phyloP scores from a whole-genome alignment of 2,888 invertebrate genomes.

The Encarsia formosa region DNA sequence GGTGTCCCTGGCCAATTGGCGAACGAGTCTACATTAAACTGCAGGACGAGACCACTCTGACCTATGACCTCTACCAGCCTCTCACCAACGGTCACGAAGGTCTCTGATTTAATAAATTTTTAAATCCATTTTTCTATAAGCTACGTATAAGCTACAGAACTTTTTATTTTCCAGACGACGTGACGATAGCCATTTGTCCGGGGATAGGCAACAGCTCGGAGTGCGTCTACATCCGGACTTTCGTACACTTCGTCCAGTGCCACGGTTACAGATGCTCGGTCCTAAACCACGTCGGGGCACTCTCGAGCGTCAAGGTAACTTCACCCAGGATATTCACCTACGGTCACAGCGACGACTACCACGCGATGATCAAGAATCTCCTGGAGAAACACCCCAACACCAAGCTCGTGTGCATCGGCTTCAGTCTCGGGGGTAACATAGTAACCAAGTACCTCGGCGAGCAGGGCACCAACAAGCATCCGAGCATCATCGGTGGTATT shows the following conservation, averaged over 20 bases:
- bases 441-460: conserved; percentile 92
- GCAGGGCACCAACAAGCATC: conserved; percentile 58
- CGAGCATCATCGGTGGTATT: conserved; percentile 79
- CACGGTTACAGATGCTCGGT: conserved; percentile 90
- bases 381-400: conserved; percentile 70
- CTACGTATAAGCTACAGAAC: not conserved
- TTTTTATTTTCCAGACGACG: conserved; percentile 66
- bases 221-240: conserved; percentile 88
- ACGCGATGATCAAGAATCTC: conserved; percentile 75
- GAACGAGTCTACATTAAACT: conserved; percentile 73
- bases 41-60: conserved; percentile 82
- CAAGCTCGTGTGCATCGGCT: conserved; percentile 80
- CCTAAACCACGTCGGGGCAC: conserved; percentile 88
- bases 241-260: conserved; percentile 86
- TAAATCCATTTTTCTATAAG: not conserved
- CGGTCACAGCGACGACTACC: conserved; percentile 89
- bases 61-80: conserved; percentile 89
- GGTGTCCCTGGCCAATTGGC: conserved; percentile 85
- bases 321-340: conserved; percentile 87
- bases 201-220: conserved; percentile 95
- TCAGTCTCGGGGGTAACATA: conserved; percentile 90
- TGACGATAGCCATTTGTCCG: conserved; percentile 83
- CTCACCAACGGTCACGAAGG: conserved; percentile 68
- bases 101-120: conserved; percentile 40
- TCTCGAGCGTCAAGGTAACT: conserved; percentile 80